A percentile compares a stretch with the other conserved stretches of the same genome.
Evolutionary conservation across 2,888 invertebrate species (phyloP).

Genomic region (Acanthacorydalis orientalis): DNA sequence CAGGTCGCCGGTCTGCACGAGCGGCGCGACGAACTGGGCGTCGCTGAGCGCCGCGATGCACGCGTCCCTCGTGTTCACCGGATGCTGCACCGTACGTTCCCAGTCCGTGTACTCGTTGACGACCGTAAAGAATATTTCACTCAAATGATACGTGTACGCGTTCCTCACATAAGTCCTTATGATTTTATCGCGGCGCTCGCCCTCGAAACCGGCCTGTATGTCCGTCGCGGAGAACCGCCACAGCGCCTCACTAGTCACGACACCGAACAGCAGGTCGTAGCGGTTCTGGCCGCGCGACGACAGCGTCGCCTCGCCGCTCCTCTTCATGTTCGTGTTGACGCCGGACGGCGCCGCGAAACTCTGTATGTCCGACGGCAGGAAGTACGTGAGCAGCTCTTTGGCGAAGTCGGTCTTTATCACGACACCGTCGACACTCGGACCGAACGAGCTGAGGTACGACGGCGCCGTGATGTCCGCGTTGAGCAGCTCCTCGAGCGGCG

Average conservation of each 20-base stretch:
- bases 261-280: slow-evolving; percentile 79
- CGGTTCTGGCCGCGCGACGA: slow-evolving; percentile 39
- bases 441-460: slow-evolving; percentile 73
- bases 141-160: slow-evolving; percentile 86
- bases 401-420: slow-evolving; percentile 80
- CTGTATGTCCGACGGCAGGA: slow-evolving; percentile 45
- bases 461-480: slow-evolving; percentile 62
- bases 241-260: slow-evolving; percentile 82
- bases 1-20: slow-evolving; percentile 71
- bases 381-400: slow-evolving; percentile 57
- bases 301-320: slow-evolving; percentile 43
- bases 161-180: slow-evolving; percentile 85
- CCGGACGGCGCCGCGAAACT: slow-evolving; percentile 39
- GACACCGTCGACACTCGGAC: slow-evolving; percentile 87
- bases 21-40: slow-evolving; percentile 83
- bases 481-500: slow-evolving; percentile 54
- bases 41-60: slow-evolving; percentile 85
- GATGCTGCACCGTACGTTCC: slow-evolving; percentile 82
- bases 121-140: slow-evolving; percentile 91
- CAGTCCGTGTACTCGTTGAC: slow-evolving; percentile 97
- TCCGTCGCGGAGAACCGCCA: slow-evolving; percentile 77
- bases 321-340: slow-evolving; percentile 40
- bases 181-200: slow-evolving; percentile 73
- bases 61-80: slow-evolving; percentile 74
- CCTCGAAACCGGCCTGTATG: slow-evolving; percentile 71